phyloP scores from a whole-genome alignment of 2,888 invertebrate species.

The Meta bourneti region DNA sequence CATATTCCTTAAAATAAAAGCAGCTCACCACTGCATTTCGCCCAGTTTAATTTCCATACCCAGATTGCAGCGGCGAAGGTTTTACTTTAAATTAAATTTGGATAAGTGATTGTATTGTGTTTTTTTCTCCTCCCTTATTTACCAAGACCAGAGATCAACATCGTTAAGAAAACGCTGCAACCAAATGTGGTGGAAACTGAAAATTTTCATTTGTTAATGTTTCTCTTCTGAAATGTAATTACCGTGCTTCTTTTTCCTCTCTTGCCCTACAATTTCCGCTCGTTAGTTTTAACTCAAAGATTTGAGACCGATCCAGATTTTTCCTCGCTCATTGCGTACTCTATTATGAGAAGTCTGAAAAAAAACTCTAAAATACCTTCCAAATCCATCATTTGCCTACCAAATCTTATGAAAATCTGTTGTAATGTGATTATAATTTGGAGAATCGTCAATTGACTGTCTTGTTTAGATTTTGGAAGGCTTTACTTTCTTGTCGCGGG shows the following conservation, averaged over 20 bases:
- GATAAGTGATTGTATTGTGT: neutral
- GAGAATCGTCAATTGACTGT: no score
- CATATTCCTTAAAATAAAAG: no score
- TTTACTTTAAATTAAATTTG: neutral
- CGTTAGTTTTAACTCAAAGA: neutral
- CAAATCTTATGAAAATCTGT: no score
- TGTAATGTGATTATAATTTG: no score
- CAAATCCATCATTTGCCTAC: no score
- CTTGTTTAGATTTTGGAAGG: no score
- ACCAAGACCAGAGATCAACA: neutral
- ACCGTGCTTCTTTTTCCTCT: neutral
- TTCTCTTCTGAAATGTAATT: neutral
- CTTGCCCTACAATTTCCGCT: neutral
- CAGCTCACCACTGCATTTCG: no score
- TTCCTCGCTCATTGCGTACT: neutral
- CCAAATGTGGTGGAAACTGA: neutral
- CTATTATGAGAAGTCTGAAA: neutral
- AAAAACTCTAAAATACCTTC: neutral
- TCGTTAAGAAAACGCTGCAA: neutral
- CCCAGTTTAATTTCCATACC: neutral
- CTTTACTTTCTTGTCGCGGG: neutral
- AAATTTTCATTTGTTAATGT: neutral
- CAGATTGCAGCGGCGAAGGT: neutral
- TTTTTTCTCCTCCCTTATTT: neutral
- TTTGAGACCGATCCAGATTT: neutral